A percentile compares a stretch with the other conserved stretches of the same genome.
phyloP scores from a whole-genome alignment of 2,888 invertebrate species.

The Pseudanteris insignis region DNA sequence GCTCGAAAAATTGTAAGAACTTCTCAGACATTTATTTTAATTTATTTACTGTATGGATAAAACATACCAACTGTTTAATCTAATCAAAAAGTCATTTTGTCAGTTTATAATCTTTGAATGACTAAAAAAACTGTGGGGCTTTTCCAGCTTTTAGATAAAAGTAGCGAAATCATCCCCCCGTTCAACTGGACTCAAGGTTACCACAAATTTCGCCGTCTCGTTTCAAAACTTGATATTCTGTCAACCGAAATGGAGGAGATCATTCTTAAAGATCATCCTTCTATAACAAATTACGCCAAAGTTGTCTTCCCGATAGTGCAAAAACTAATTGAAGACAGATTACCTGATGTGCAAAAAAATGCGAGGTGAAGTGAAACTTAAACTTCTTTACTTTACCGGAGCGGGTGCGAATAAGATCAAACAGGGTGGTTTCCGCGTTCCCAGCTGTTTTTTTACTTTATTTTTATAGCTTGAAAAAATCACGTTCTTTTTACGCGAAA shows the following conservation, averaged over 20 bases:
- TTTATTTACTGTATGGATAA: no score
- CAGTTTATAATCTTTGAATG: no score
- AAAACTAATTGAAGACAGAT: constrained; percentile 48
- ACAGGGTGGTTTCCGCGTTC: constrained; percentile 14
- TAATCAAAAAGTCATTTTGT: no score
- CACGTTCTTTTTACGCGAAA: constrained; percentile 3
- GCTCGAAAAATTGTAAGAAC: constrained; percentile 51
- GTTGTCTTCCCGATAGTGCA: constrained; percentile 47
- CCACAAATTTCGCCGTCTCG: constrained; percentile 51
- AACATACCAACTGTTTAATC: no score
- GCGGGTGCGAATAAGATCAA: constrained; percentile 20
- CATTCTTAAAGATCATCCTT: constrained; percentile 47
- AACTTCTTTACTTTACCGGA: constrained; percentile 34
- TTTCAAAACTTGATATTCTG: constrained; percentile 50
- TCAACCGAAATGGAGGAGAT: constrained; percentile 43
- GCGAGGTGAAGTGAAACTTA: constrained; percentile 41
- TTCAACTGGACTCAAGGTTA: constrained; percentile 61
- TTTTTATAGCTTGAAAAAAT: constrained; percentile 14
- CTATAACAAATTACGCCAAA: constrained; percentile 44
- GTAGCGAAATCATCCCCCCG: constrained; percentile 37
- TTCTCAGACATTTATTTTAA: no score
- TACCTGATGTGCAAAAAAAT: constrained; percentile 44
- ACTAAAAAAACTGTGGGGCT: no score
- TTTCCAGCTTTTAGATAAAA: constrained; percentile 49
- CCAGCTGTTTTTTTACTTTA: constrained; percentile 6